phyloP scores from a whole-genome alignment of 2,888 invertebrate genomes.

The Microdon myrmicae region DNA sequence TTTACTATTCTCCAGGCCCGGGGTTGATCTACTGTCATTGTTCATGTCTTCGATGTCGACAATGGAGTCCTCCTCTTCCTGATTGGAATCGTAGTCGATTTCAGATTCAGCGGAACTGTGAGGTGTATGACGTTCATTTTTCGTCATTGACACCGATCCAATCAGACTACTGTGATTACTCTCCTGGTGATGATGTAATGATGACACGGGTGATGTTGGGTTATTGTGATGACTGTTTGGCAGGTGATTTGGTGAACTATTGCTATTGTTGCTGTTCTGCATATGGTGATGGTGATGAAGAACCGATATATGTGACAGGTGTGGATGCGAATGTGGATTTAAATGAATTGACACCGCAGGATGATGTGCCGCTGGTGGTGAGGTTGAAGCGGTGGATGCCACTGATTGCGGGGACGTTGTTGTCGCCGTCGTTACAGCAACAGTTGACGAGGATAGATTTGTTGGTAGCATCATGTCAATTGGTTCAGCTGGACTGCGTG shows the following conservation, averaged over 20 bases:
- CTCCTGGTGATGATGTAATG: slow-evolving; percentile 53
- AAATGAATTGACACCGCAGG: slow-evolving; percentile 30
- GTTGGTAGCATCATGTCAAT: slow-evolving; percentile 55
- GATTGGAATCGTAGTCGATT: slow-evolving; percentile 65
- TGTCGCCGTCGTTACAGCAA: slow-evolving; percentile 54
- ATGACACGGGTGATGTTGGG: slow-evolving; percentile 41
- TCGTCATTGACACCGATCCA: slow-evolving; percentile 55
- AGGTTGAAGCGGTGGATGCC: slow-evolving; percentile 56
- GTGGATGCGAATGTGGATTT: slow-evolving; percentile 35
- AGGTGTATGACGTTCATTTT: slow-evolving; percentile 66
- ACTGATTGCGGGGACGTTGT: slow-evolving; percentile 64
- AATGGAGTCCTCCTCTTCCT: slow-evolving; percentile 71
- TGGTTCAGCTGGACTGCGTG: slow-evolving; percentile 66
- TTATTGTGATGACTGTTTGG: slow-evolving; percentile 55
- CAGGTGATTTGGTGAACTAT: slow-evolving; percentile 66
- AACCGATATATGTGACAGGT: slow-evolving; percentile 48
- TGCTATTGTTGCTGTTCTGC: slow-evolving; percentile 55
- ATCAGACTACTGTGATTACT: slow-evolving; percentile 54
- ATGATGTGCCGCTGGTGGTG: slow-evolving; percentile 60
- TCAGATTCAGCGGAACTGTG: slow-evolving; percentile 66
- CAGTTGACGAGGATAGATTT: slow-evolving; percentile 56
- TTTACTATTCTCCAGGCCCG: slow-evolving; percentile 64
- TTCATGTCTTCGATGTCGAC: slow-evolving; percentile 84
- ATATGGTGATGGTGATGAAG: slow-evolving; percentile 41
- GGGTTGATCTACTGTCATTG: slow-evolving; percentile 69